Percentiles rank a stretch among this genome's conserved stretches.
These are phyloP conservation scores for Myzus persicae DNA, from an alignment of 1,140 invertebrate genomes.

Conservation along the genomic window DNA sequence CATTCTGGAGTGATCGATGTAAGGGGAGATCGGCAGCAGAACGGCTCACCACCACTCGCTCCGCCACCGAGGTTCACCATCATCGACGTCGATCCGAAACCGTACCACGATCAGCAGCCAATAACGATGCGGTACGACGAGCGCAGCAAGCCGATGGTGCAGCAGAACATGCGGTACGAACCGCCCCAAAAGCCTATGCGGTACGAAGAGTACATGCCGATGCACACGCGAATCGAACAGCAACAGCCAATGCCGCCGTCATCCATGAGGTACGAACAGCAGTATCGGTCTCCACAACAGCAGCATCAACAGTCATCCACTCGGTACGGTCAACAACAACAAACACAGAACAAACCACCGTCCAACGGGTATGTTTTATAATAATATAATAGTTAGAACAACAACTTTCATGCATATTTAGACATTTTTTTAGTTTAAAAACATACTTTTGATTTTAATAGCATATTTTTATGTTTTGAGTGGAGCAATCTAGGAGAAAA, in stretches of 20 bases:
- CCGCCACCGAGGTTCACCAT: constrained; percentile 37
- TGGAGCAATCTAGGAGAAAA: too few relatives aligned
- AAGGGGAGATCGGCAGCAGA: not conserved
- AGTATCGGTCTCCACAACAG: not conserved
- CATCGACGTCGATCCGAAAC: constrained; percentile 43
- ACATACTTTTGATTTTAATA: too few relatives aligned
- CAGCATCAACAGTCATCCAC: not conserved
- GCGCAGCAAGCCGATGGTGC: not conserved
- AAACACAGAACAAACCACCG: not conserved
- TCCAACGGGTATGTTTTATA: not conserved
- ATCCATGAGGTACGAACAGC: constrained; percentile 13
- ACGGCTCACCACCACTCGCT: not conserved
- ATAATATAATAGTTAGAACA: too few relatives aligned
- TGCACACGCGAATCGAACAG: not conserved
- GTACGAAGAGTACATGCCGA: constrained; percentile 14
- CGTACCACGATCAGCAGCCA: not conserved
- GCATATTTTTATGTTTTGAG: too few relatives aligned
- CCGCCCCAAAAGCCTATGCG: not conserved
- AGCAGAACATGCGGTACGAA: not conserved
- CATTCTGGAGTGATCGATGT: constrained; percentile 47
- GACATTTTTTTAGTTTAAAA: too few relatives aligned
- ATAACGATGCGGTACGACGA: not conserved
- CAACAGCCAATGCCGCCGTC: not conserved
- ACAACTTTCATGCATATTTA: too few relatives aligned
- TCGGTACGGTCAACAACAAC: not conserved